Conservation (phyloP, 2,888 invertebrate species). For the Lamellibrachia satsuma region DNA sequence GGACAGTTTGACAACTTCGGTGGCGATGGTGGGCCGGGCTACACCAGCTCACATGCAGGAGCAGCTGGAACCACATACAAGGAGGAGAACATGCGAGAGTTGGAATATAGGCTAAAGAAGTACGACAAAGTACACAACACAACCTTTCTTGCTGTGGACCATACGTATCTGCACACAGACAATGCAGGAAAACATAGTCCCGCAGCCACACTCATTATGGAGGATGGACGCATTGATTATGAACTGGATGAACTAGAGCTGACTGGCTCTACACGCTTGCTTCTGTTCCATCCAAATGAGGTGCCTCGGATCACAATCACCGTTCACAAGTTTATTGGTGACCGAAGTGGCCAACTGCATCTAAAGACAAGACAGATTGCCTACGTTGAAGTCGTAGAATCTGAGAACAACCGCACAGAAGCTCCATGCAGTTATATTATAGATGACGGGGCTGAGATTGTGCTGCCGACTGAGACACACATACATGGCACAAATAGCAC, state of each 20-base stretch:
- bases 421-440: slow-evolving; percentile 53
- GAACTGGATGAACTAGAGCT: slow-evolving; percentile 53
- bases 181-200: slow-evolving; percentile 46
- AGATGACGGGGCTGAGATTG: slow-evolving; percentile 47
- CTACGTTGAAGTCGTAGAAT: slow-evolving; percentile 51
- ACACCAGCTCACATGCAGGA: slow-evolving; percentile 35
- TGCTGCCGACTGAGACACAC: slow-evolving; percentile 50
- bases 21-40: slow-evolving; percentile 41
- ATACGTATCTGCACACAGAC: slow-evolving; percentile 48
- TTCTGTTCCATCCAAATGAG: slow-evolving; percentile 46
- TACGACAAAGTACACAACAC: slow-evolving; percentile 49
- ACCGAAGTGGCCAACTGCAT: slow-evolving; percentile 50
- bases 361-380: slow-evolving; percentile 46
- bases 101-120: slow-evolving; percentile 51
- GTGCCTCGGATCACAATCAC: slow-evolving; percentile 37
- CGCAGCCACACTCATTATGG: slow-evolving; percentile 6
- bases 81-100: slow-evolving; percentile 49
- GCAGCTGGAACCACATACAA: slow-evolving; percentile 53
- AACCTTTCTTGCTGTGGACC: slow-evolving; percentile 51
- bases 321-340: slow-evolving; percentile 50
- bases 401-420: slow-evolving; percentile 49
- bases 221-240: slow-evolving; percentile 33
- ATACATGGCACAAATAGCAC: slow-evolving; percentile 52
- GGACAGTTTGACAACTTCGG: slow-evolving; percentile 51
- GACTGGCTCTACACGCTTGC: slow-evolving; percentile 45